Conservation (phyloP, 1,140 invertebrate species). For the Parapsyche elsis region DNA sequence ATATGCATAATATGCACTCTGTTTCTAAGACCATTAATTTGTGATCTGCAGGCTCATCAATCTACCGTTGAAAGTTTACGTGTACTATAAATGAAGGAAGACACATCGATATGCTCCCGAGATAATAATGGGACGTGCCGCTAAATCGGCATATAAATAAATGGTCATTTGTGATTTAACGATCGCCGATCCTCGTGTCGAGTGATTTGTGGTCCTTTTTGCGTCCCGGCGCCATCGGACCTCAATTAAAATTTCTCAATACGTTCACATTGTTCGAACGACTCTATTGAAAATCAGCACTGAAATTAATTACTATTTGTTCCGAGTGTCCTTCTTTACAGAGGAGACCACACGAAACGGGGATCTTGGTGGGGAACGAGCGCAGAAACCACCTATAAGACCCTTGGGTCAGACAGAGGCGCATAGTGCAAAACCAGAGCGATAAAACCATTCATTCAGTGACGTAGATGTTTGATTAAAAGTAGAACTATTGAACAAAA, state of each 20-base stretch:
- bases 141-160: constrained; percentile 1
- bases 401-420: constrained; percentile 1
- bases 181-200: neutral
- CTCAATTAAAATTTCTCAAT: constrained; percentile 35
- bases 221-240: neutral
- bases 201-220: neutral
- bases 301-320: constrained; percentile 55
- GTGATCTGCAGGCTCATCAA: too few relatives aligned
- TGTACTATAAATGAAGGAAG: neutral
- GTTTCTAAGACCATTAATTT: too few relatives aligned
- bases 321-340: constrained; percentile 39
- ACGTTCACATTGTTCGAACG: constrained; percentile 43
- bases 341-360: constrained; percentile 52
- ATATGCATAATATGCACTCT: too few relatives aligned
- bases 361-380: constrained; percentile 3
- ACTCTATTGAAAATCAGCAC: constrained; percentile 54
- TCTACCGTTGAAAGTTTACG: neutral
- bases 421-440: constrained; percentile 47
- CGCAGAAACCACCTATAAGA: neutral
- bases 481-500: neutral
- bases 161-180: neutral
- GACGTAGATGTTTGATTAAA: constrained; percentile 29
- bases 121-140: constrained; percentile 1
- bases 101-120: neutral
- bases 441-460: constrained; percentile 48